Conservation (phyloP, 1,140 invertebrate genomes). For the Megalonaias nervosa region DNA sequence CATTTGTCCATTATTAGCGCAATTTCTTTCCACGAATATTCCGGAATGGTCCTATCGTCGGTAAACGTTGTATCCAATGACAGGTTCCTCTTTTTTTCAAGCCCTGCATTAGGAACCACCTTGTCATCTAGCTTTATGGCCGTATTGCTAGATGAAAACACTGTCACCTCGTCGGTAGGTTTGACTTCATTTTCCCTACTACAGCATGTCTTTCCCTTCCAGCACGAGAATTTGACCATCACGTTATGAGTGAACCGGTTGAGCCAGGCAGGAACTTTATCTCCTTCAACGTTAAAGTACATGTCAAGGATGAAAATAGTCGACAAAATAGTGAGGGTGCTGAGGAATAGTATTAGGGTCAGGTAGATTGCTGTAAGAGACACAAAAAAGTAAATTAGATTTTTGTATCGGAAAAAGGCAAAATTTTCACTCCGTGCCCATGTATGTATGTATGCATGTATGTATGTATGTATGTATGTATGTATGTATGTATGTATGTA, state of each 20-base stretch:
- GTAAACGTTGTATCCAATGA: not conserved
- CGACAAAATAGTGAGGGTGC: not conserved
- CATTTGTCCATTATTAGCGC: slow-evolving; percentile 7
- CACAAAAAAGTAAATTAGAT: not conserved
- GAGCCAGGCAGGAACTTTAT: slow-evolving; percentile 6
- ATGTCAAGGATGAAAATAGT: slow-evolving; percentile 2
- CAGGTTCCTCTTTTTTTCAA: not conserved
- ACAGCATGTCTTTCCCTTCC: slow-evolving; percentile 14
- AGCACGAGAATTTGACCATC: slow-evolving; percentile 12
- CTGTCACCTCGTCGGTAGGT: not conserved
- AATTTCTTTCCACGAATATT: slow-evolving; percentile 13
- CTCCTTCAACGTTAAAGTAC: not conserved
- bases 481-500: too few relatives aligned
- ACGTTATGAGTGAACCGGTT: not conserved
- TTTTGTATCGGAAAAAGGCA: too few relatives aligned
- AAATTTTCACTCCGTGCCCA: too few relatives aligned
- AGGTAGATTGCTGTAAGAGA: slow-evolving; percentile 13
- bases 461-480: too few relatives aligned
- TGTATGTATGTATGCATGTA: too few relatives aligned
- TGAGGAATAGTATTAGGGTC: not conserved
- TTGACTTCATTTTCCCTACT: not conserved
- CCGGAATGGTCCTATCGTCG: not conserved
- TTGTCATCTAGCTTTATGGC: not conserved
- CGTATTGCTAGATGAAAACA: not conserved
- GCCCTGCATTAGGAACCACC: not conserved